These are phyloP conservation scores for Coranthus polyacanthus DNA, from an alignment of 2,797 vertebrate genomes.

Conservation along the genomic window DNA sequence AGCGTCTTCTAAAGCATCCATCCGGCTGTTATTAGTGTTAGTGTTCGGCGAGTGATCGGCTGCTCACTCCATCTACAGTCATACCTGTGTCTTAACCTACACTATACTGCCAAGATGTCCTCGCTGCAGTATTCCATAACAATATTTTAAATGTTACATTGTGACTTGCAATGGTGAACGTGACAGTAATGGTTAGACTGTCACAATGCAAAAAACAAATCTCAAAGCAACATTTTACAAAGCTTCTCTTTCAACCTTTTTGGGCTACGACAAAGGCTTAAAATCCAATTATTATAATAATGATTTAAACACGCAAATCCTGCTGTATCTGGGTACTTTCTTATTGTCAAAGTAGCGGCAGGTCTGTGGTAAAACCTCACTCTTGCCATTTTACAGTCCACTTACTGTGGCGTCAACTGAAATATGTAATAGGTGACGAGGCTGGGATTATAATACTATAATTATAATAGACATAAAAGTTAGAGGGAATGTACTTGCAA, in stretches of 20 bases:
- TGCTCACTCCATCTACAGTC: too few species aligned
- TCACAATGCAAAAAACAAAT: not conserved
- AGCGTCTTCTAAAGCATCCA: too few species aligned
- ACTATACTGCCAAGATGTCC: not conserved
- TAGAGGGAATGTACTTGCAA: not conserved
- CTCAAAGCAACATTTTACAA: not conserved
- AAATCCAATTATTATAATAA: slow-evolving; percentile 13
- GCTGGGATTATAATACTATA: not conserved
- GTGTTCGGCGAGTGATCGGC: not conserved
- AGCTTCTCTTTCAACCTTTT: not conserved
- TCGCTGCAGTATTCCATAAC: not conserved
- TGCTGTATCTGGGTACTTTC: slow-evolving; percentile 4
- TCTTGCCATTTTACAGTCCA: slow-evolving; percentile 19
- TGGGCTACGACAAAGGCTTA: not conserved
- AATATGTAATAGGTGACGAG: slow-evolving; percentile 15
- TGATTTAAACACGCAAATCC: slow-evolving; percentile 6
- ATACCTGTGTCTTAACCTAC: not conserved
- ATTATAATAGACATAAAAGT: slow-evolving; percentile 9
- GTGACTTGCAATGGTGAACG: not conserved
- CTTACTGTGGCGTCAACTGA: slow-evolving; percentile 20
- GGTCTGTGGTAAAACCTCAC: slow-evolving; percentile 16
- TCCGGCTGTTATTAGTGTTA: too few species aligned
- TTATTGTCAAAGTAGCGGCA: slow-evolving; percentile 14
- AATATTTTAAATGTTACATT: too few species aligned
- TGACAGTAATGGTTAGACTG: not conserved